A percentile compares a stretch with the other conserved stretches of the same genome.
Conservation (phyloP, 2,888 invertebrate genomes). For the Xestia rhomboidea region DNA sequence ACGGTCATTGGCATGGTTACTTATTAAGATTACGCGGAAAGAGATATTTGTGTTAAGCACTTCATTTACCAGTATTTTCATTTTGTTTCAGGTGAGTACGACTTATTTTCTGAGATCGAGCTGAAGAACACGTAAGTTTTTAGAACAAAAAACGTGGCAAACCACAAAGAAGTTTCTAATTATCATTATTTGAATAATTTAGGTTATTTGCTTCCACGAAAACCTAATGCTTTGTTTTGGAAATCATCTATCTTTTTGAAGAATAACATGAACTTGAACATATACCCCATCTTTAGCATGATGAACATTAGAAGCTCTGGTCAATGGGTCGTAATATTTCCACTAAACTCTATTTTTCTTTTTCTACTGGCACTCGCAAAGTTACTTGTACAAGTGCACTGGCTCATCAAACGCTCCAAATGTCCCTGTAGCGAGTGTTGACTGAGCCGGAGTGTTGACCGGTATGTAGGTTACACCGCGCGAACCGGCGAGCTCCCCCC, state of each 20-base stretch:
- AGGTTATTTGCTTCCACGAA: not conserved
- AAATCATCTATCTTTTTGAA: not conserved
- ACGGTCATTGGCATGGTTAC: slow-evolving; percentile 76
- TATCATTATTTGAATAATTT: not conserved
- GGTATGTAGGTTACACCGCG: slow-evolving; percentile 90
- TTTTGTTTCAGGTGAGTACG: slow-evolving; percentile 86
- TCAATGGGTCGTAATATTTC: not conserved
- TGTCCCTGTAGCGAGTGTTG: slow-evolving; percentile 91
- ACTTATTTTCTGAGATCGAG: slow-evolving; percentile 42
- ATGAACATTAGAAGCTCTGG: not conserved
- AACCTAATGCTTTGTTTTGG: not conserved
- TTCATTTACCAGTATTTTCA: slow-evolving; percentile 65
- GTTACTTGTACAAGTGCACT: slow-evolving; percentile 79
- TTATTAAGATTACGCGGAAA: slow-evolving; percentile 70
- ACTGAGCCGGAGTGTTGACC: slow-evolving; percentile 91
- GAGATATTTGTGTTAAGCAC: slow-evolving; percentile 58
- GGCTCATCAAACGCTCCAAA: slow-evolving; percentile 83
- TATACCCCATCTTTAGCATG: not conserved
- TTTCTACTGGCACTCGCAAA: slow-evolving; percentile 48
- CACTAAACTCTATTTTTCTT: slow-evolving; percentile 9
- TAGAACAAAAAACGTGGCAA: not conserved
- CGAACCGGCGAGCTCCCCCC: slow-evolving; percentile 81
- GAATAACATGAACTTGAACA: not conserved
- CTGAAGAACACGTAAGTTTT: slow-evolving; percentile 62
- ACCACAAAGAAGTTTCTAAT: not conserved